These are phyloP conservation scores for Sternotherus odoratus DNA, from an alignment of 2,797 vertebrate genomes.

Conservation along the genomic window DNA sequence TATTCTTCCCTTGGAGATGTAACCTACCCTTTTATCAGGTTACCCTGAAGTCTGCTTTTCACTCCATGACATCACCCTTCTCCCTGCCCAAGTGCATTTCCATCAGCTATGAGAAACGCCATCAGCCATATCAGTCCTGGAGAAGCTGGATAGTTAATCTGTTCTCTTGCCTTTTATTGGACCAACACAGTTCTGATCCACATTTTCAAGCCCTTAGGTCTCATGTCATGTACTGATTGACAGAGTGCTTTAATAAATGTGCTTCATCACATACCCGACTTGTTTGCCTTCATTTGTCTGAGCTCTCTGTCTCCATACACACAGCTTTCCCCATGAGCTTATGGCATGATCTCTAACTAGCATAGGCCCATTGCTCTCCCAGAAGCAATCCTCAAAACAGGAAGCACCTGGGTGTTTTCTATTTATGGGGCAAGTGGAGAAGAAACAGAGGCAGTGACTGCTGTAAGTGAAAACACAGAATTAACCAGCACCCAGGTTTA, in stretches of 20 bases:
- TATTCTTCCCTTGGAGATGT: rapidly evolving
- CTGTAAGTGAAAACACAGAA: conserved; percentile 51
- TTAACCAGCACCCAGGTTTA: conserved; percentile 47
- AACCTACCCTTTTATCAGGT: background rate
- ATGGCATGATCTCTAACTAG: rapidly evolving
- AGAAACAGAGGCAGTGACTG: background rate
- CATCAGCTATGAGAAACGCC: background rate
- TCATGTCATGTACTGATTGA: rapidly evolving
- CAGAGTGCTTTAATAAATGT: rapidly evolving
- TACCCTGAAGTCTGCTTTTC: background rate
- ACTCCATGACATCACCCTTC: rapidly evolving
- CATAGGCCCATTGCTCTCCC: rapidly evolving
- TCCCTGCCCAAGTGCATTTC: background rate
- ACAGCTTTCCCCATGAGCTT: background rate
- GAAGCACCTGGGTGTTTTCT: conserved; percentile 66
- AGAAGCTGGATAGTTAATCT: background rate
- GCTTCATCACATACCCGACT: rapidly evolving
- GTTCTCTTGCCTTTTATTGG: background rate
- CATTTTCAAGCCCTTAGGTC: background rate
- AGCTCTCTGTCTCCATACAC: background rate
- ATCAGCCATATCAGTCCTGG: background rate
- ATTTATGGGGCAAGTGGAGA: conserved; percentile 61
- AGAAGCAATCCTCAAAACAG: conserved; percentile 11
- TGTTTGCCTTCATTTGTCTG: background rate
- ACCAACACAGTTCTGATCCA: background rate